Evolutionary conservation across 2,888 invertebrate species (phyloP).

Genomic region (Furcula furcula): DNA sequence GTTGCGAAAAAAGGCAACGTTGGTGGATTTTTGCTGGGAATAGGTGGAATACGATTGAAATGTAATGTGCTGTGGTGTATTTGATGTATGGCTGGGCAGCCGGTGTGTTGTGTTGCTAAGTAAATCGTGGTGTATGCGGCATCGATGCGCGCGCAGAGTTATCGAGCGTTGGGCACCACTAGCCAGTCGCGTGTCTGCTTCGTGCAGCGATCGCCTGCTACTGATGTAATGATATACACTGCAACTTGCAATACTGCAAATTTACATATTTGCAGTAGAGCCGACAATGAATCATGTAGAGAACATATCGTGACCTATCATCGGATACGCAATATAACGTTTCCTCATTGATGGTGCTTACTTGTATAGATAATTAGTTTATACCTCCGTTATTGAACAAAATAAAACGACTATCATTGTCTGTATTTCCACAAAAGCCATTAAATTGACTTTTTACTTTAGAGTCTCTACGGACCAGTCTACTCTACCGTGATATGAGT

Average conservation of each 20-base stretch:
- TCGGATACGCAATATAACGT: too few relatives aligned
- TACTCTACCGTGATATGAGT: too few relatives aligned
- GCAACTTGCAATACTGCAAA: too few relatives aligned
- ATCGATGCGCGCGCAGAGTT: constrained; percentile 63
- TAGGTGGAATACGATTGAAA: constrained; percentile 7
- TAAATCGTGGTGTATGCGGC: constrained; percentile 35
- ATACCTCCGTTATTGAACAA: too few relatives aligned
- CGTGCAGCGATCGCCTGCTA: constrained; percentile 15
- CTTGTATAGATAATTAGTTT: too few relatives aligned
- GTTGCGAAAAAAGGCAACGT: constrained; percentile 21
- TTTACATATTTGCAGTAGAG: constrained; percentile 6
- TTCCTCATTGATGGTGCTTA: too few relatives aligned
- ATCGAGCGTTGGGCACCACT: constrained; percentile 52
- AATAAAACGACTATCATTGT: too few relatives aligned
- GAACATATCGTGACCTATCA: background rate
- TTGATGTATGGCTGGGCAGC: constrained; percentile 4
- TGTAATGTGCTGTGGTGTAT: constrained; percentile 2
- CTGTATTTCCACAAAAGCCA: too few relatives aligned
- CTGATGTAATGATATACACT: constrained; percentile 7
- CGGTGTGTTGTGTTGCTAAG: constrained; percentile 15
- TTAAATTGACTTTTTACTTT: too few relatives aligned
- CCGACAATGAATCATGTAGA: background rate
- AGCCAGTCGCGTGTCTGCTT: constrained; percentile 15
- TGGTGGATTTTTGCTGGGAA: constrained; percentile 7
- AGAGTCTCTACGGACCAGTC: too few relatives aligned